Evolutionary conservation across 2,888 invertebrate genomes (phyloP), one percentile per base, ranked within the genome.

Genomic region (Brassicogethes aeneus): DNA sequence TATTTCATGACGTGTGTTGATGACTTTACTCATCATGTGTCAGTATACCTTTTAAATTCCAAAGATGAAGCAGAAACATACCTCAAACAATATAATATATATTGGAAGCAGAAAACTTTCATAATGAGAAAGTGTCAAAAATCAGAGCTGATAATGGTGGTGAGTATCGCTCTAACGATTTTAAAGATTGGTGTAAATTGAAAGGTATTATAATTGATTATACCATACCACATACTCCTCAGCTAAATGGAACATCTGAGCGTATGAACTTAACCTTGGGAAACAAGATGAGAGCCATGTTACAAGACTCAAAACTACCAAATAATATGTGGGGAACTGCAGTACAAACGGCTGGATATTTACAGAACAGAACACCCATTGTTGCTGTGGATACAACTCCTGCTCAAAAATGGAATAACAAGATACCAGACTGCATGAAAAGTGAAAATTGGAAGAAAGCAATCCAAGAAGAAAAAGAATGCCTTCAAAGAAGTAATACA

Each of bases 1-100:
- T 60, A 63, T 45, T 54, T 59, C 47, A 48, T 61, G 3, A 36
- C 56, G 3, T 56, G 61, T 49, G 44, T 63, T 40, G 63, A 65
- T 53, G 50, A 64, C 34, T 62, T 42, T 47, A 63, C 58, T n/a
- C 59, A 64, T 44, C 62, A 56, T 41, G 48, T 53, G 46, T 54
- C 57, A 37, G 50, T 50, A 17, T 61, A 60, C 46, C 41, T 59
- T 29, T n/a, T 50, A 7, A 23, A 41, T 43, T 13, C 36, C 32
- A 52, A 53, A 45, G 33, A 35, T 49, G 47, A 52, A 40, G 44
- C 37, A 10, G 5, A 12, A 37, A 39, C 46, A 10, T 41, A 39
- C 34, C 14, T 54, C 2, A 45, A 46, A 48, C 30, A 51, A 15
- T 53, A 41, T 43, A 41, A 51, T 8, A n/a, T n/a, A n/a, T n/a